Evolutionary conservation across 2,888 invertebrate species (phyloP).

Genomic region (Leptarthrus brevirostris): DNA sequence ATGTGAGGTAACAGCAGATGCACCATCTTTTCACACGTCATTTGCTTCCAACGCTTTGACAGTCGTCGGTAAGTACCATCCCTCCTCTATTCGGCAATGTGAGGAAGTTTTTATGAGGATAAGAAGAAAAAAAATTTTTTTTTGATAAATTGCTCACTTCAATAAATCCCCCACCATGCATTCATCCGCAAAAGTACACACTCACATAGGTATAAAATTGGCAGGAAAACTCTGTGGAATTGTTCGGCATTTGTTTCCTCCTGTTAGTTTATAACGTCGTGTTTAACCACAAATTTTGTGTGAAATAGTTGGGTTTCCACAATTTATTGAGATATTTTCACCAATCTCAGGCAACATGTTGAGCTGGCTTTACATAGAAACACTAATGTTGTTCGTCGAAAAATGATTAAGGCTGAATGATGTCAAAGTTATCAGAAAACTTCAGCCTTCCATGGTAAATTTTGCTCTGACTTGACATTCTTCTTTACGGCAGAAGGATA

Average conservation of each 20-base stretch:
- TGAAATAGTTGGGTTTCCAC: slow-evolving; percentile 20
- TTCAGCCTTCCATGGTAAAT: slow-evolving; percentile 1
- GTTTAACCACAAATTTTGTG: slow-evolving; percentile 34
- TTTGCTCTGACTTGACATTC: slow-evolving; percentile 17
- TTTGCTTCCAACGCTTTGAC: slow-evolving; percentile 75
- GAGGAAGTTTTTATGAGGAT: not conserved
- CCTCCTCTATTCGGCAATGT: not conserved
- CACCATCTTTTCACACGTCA: slow-evolving; percentile 76
- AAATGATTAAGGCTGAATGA: slow-evolving; percentile 30
- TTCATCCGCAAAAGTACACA: not conserved
- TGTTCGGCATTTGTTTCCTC: not conserved
- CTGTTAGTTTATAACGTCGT: slow-evolving; percentile 15
- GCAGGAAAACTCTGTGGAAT: not conserved
- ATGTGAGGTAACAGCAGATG: slow-evolving; percentile 78
- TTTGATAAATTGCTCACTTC: slow-evolving; percentile 38
- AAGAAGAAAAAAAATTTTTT: slow-evolving; percentile 16
- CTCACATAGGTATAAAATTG: not conserved
- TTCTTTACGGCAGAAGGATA: slow-evolving; percentile 12
- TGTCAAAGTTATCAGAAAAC: slow-evolving; percentile 23
- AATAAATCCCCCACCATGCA: not conserved
- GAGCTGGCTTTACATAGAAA: not conserved
- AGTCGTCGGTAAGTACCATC: slow-evolving; percentile 74
- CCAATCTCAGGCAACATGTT: not conserved
- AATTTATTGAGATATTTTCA: not conserved
- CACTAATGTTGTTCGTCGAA: not conserved